Conservation (phyloP, 2,797 vertebrate species). For the Chromobotia macracanthus region DNA sequence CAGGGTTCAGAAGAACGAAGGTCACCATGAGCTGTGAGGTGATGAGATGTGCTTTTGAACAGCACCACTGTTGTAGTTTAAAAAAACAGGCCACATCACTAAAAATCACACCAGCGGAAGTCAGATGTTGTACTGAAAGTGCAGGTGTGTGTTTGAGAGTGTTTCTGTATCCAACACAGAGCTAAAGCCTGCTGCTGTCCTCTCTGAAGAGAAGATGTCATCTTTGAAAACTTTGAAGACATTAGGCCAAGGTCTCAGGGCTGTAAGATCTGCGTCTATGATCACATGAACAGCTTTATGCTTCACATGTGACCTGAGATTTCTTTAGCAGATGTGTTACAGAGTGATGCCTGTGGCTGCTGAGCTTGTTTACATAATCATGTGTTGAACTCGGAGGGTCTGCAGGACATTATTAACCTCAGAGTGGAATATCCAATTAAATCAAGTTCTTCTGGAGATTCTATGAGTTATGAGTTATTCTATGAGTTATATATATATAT, state of each 20-base stretch:
- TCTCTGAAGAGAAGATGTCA: background rate
- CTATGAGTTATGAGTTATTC: constrained; percentile 2
- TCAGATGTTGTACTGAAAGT: constrained; percentile 27
- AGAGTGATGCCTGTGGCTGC: background rate
- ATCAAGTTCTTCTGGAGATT: constrained; percentile 4
- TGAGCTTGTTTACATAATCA: constrained; percentile 2
- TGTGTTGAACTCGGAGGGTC: constrained; percentile 13
- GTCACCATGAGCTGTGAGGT: background rate
- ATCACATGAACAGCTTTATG: background rate
- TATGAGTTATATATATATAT: constrained; percentile 6
- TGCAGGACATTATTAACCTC: constrained; percentile 31
- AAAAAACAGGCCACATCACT: too few relatives aligned
- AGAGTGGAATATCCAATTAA: constrained; percentile 13
- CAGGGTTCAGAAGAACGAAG: background rate
- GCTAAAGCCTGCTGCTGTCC: background rate
- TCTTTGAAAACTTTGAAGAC: background rate
- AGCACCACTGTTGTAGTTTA: too few relatives aligned
- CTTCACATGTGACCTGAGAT: background rate
- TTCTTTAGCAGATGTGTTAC: background rate
- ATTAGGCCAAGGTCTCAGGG: background rate
- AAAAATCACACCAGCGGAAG: background rate
- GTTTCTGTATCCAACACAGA: constrained; percentile 12
- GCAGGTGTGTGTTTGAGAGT: background rate
- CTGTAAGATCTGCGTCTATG: background rate
- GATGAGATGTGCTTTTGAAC: background rate